Evolutionary conservation across 1,140 invertebrate genomes (phyloP).

Genomic region (Eurosta solidaginis): DNA sequence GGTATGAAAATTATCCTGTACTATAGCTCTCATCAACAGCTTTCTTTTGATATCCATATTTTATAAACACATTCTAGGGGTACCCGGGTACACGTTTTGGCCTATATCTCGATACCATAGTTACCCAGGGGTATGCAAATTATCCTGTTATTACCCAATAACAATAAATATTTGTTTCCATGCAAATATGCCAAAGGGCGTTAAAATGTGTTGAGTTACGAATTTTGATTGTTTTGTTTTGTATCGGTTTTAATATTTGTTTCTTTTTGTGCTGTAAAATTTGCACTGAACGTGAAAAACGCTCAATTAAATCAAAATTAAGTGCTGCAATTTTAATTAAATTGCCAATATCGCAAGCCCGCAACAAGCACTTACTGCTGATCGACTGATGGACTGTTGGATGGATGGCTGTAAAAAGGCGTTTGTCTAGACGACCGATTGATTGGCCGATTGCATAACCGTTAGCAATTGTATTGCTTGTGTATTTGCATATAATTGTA

Average conservation of each 20-base stretch:
- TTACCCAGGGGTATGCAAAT: too few relatives aligned
- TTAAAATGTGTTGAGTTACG: background rate
- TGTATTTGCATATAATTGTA: background rate
- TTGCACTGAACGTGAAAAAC: background rate
- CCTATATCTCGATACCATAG: too few relatives aligned
- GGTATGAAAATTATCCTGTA: too few relatives aligned
- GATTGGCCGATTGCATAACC: background rate
- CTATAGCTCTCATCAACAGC: too few relatives aligned
- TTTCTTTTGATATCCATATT: too few relatives aligned
- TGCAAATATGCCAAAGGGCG: too few relatives aligned
- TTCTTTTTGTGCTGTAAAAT: background rate
- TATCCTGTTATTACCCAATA: too few relatives aligned
- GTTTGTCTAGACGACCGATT: background rate
- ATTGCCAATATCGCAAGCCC: background rate
- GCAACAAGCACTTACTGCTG: background rate
- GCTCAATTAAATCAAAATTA: conserved; percentile 26
- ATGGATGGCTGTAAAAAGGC: background rate
- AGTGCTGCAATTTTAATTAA: conserved; percentile 4
- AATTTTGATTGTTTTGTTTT: background rate
- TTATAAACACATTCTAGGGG: too few relatives aligned
- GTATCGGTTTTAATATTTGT: background rate
- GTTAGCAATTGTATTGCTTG: background rate
- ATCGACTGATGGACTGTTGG: background rate
- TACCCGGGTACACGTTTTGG: too few relatives aligned
- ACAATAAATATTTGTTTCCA: too few relatives aligned